A percentile compares a stretch with the other conserved stretches of the same genome.
phyloP scores from a whole-genome alignment of 2,888 invertebrate species.

The Lepidonotus clava region DNA sequence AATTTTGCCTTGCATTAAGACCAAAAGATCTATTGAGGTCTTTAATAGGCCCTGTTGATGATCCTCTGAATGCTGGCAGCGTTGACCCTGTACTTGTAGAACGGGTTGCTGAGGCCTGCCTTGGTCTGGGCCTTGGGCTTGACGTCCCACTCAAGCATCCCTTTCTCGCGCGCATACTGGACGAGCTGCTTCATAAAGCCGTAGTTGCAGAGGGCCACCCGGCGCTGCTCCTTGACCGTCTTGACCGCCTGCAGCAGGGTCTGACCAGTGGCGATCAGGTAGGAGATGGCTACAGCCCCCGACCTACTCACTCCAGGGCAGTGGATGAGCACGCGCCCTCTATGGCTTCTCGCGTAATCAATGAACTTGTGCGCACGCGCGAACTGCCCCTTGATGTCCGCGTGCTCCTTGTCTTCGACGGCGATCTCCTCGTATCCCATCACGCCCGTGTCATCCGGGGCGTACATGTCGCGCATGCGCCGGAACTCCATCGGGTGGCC shows the following conservation, averaged over 20 bases:
- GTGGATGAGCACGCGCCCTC: conserved; percentile 59
- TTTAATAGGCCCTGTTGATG: conserved; percentile 8
- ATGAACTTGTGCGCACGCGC: conserved; percentile 58
- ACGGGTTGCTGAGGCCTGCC: not conserved
- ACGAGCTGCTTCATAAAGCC: conserved; percentile 63
- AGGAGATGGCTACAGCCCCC: conserved; percentile 61
- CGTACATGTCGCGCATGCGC: conserved; percentile 53
- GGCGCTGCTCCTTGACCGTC: conserved; percentile 57
- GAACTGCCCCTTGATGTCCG: conserved; percentile 39
- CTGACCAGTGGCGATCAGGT: conserved; percentile 59
- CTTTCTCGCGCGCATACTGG: conserved; percentile 56
- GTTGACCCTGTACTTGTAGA: conserved; percentile 56
- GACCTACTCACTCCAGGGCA: conserved; percentile 61
- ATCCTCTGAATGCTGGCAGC: conserved; percentile 38
- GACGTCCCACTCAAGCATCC: conserved; percentile 57
- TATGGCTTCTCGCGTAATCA: conserved; percentile 53
- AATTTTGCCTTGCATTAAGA: too few relatives aligned
- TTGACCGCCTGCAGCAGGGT: conserved; percentile 57
- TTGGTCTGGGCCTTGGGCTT: not conserved
- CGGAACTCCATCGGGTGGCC: conserved; percentile 48
- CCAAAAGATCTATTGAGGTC: too few relatives aligned
- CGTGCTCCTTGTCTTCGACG: conserved; percentile 59
- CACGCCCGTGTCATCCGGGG: conserved; percentile 55
- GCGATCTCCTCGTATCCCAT: conserved; percentile 58
- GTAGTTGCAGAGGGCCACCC: conserved; percentile 61